Conservation (phyloP, 1,140 invertebrate genomes). For the Diuraphis noxia region DNA sequence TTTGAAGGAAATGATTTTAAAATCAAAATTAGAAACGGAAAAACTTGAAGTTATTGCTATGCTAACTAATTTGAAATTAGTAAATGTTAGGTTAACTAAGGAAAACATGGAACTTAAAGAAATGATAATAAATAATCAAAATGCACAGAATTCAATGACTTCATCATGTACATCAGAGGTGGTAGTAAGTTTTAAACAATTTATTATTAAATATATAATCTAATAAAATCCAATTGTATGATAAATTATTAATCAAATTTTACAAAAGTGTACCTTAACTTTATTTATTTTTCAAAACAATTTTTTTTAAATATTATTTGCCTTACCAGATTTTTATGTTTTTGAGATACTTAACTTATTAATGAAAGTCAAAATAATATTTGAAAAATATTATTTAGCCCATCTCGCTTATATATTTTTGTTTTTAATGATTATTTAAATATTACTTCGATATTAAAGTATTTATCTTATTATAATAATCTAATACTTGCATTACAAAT, state of each 20-base stretch:
- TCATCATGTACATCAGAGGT: not conserved
- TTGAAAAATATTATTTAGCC: not conserved
- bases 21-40: conserved; percentile 41
- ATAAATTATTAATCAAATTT: not conserved
- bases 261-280: not conserved
- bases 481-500: too few relatives aligned
- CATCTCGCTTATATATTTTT: not conserved
- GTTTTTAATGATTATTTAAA: not conserved
- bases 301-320: not conserved
- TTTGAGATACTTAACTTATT: not conserved
- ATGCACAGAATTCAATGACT: not conserved
- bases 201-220: not conserved
- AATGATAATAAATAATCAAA: conserved; percentile 26
- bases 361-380: not conserved
- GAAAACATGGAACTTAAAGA: conserved; percentile 39
- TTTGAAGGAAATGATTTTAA: conserved; percentile 37
- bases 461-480: not conserved
- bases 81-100: conserved; percentile 13
- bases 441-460: not conserved
- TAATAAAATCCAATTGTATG: not conserved
- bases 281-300: not conserved
- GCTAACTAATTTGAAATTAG: conserved; percentile 48
- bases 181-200: not conserved
- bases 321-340: not conserved
- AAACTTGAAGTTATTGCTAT: conserved; percentile 40